Conservation (phyloP, 2,113 vertebrate genomes). For the Canis aureus region DNA sequence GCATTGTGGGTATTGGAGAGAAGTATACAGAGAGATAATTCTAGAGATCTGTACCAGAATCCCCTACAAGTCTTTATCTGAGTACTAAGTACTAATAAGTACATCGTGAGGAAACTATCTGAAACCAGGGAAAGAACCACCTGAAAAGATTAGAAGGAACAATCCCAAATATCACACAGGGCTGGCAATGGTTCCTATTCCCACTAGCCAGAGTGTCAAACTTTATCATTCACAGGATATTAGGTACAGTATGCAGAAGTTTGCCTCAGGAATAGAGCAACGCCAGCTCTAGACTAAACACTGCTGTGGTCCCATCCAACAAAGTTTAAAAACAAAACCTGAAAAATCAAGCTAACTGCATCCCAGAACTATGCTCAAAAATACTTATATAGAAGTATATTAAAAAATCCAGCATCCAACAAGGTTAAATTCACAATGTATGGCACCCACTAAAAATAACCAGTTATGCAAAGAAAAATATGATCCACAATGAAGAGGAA, state of each 20-base stretch:
- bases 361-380: neutral
- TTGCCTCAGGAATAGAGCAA: neutral
- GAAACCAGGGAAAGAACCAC: neutral
- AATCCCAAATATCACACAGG: neutral
- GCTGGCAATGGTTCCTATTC: neutral
- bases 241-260: neutral
- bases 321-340: conserved; percentile 14
- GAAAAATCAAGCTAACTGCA: neutral
- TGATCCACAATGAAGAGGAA: neutral
- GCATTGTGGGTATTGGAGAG: neutral
- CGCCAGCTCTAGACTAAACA: neutral
- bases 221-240: neutral
- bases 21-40: neutral
- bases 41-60: neutral
- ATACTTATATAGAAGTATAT: neutral
- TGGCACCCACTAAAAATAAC: neutral
- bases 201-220: neutral
- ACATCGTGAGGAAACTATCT: neutral
- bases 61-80: neutral
- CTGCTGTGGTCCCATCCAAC: neutral
- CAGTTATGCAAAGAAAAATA: neutral
- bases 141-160: neutral
- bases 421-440: neutral
- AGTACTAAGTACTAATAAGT: neutral
- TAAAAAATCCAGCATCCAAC: neutral